These are phyloP conservation scores for Drosophila teissieri DNA, from an alignment of 1,140 invertebrate genomes.

Conservation along the genomic window DNA sequence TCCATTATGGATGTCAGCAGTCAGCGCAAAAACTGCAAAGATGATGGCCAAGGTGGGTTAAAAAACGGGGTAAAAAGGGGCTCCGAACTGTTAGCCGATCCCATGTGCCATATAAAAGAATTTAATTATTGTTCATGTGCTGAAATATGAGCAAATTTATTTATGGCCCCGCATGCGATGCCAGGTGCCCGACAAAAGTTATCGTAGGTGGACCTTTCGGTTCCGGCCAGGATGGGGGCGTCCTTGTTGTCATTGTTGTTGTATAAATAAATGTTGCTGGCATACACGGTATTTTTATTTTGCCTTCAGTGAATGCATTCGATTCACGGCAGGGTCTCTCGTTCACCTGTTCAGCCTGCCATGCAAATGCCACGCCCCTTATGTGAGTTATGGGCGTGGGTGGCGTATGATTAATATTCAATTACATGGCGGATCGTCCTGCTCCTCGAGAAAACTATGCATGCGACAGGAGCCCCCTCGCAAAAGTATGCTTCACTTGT, in stretches of 20 bases:
- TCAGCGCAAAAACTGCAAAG: slow-evolving; percentile 37
- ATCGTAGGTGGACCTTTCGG: slow-evolving; percentile 26
- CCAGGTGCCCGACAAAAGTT: slow-evolving; percentile 31
- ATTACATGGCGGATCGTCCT: slow-evolving; percentile 61
- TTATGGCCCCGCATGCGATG: slow-evolving; percentile 66
- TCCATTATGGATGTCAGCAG: slow-evolving; percentile 79
- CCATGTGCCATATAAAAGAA: slow-evolving; percentile 76
- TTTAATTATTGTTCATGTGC: slow-evolving; percentile 83
- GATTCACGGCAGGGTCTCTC: slow-evolving; percentile 57
- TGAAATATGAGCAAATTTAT: slow-evolving; percentile 81
- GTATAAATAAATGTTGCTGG: slow-evolving; percentile 59
- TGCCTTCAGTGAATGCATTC: slow-evolving; percentile 44
- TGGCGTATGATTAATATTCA: slow-evolving; percentile 81
- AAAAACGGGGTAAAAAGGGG: too few relatives aligned
- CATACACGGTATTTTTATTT: slow-evolving; percentile 33
- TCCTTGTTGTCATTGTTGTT: slow-evolving; percentile 60
- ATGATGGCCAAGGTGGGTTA: slow-evolving; percentile 16
- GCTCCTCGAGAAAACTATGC: slow-evolving; percentile 41
- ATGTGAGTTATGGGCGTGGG: slow-evolving; percentile 65
- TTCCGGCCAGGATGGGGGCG: slow-evolving; percentile 1
- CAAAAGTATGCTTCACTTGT: slow-evolving; percentile 32
- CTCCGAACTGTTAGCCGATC: slow-evolving; percentile 52
- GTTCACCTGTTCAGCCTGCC: slow-evolving; percentile 61
- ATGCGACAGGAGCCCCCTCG: slow-evolving; percentile 39
- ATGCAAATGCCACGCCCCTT: slow-evolving; percentile 28